Base-by-base conservation (phyloP, 2,888 invertebrate species). In the Norana najaformis region DNA sequence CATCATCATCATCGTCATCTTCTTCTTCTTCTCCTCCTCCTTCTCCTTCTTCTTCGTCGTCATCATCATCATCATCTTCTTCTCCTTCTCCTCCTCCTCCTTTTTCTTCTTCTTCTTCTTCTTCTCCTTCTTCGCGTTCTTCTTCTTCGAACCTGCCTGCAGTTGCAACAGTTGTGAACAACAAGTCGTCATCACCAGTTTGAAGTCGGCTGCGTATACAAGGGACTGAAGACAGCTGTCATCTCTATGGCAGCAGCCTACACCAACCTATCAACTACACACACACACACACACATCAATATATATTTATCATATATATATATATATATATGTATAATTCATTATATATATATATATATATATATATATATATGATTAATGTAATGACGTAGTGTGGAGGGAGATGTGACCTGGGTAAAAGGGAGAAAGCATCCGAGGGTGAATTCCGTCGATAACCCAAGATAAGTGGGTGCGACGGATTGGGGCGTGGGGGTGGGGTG, bases 181-280 rank as follows among this genome's bases (percentile, higher is more conserved):
- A 88, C 83, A 36, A 88, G 83, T 37, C 35, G 38, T 37, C 88
- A 89, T 34, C 90, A 90, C n/a, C n/a, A n/a, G n/a, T n/a, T n/a
- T n/a, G n/a, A n/a, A n/a, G n/a, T n/a, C n/a, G n/a, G n/a, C n/a
- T n/a, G n/a, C n/a, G n/a, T n/a, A n/a, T n/a, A n/a, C n/a, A n/a
- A n/a, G n/a, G n/a, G n/a, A n/a, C n/a, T n/a, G n/a, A n/a, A n/a
- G n/a, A n/a, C n/a, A n/a, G n/a, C n/a, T n/a, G n/a, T n/a, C n/a
- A n/a, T n/a, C n/a, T n/a, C n/a, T n/a, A n/a, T n/a, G n/a, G n/a
- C n/a, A n/a, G n/a, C n/a, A n/a, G n/a, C n/a, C n/a, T n/a, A n/a
- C n/a, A n/a, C n/a, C n/a, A n/a, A n/a, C n/a, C n/a, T n/a, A n/a
- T n/a, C n/a, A n/a, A n/a, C n/a, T n/a, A n/a, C n/a, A n/a, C n/a